A percentile compares a stretch with the other conserved stretches of the same genome.
phyloP scores from a whole-genome alignment of 2,113 vertebrate genomes.

The Etia nguti region DNA sequence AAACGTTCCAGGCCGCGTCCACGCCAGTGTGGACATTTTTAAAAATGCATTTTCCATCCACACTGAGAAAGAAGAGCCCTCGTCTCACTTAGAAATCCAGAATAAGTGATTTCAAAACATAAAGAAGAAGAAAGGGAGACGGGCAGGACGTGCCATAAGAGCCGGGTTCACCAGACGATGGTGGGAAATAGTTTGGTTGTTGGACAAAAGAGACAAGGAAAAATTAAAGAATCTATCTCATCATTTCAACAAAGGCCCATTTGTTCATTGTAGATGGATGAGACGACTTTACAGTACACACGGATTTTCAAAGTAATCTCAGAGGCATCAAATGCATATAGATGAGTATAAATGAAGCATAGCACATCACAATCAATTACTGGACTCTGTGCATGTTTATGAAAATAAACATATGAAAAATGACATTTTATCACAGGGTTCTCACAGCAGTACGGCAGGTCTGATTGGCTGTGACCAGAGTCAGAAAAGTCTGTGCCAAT shows the following conservation, averaged over 20 bases:
- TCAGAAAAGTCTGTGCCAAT: neutral
- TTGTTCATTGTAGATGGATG: neutral
- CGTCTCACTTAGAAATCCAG: neutral
- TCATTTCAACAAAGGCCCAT: neutral
- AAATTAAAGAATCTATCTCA: neutral
- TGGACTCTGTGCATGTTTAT: neutral
- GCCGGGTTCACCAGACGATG: neutral
- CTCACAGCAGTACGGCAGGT: neutral
- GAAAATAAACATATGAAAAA: neutral
- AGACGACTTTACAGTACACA: neutral
- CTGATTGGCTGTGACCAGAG: constrained; percentile 16
- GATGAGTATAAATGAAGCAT: neutral
- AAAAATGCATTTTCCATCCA: neutral
- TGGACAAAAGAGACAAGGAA: neutral
- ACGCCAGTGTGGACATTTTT: neutral
- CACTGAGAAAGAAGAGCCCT: neutral
- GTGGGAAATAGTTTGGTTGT: neutral
- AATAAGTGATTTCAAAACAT: neutral
- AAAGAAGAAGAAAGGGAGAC: neutral
- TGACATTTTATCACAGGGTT: neutral
- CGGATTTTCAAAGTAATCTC: neutral
- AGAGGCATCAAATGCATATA: neutral
- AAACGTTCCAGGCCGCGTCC: neutral
- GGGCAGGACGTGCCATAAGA: neutral
- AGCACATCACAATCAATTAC: neutral